Base-by-base conservation (phyloP, 2,888 invertebrate species). In the Linyphia triangularis region DNA sequence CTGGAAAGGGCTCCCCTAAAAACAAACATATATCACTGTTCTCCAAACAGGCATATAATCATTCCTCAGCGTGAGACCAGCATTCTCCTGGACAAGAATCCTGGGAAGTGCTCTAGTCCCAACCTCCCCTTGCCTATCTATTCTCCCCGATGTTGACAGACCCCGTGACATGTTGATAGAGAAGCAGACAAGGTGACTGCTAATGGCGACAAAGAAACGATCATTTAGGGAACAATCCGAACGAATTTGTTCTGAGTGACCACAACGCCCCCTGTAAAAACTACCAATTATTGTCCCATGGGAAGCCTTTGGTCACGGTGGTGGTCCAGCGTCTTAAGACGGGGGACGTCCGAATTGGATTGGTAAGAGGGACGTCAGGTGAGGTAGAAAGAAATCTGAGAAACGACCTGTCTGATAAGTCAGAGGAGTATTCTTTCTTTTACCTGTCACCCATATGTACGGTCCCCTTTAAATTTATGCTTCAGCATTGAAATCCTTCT, bases 121-220 rank as follows among this genome's bases (percentile, higher is more conserved):
- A 51, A 16, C 51, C 51, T n/a, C 51, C 51, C n/a, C 16, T n/a
- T 13, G 9, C 51, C 43, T n/a, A 51, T 51, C 5, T n/a, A 5
- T 51, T n/a, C n/a, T 51, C 16, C 51, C 51, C 40, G 9, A 51
- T 16, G 51, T n/a, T 51, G 51, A 51, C 51, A 51, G 51, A 0
- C n/a, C 51, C n/a, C 16, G 13, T 51, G 33, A 33, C 4, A 33
- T 33, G 33, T 51, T 13, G 51, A n/a, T 51, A 51, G 9, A 13
- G 13, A n/a, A 51, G 13, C 51, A 16, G n/a, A 51, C 13, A n/a
- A 51, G 51, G 51, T 51, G 51, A n/a, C n/a, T 51, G n/a, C 51
- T 51, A 51, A 51, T 51, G 51, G 51, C 51, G 51, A 51, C 51
- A 51, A 51, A 51, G 51, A 51, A 51, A n/a, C 51, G 51, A 51